phyloP scores from a whole-genome alignment of 2,797 vertebrate genomes.

The Aldrovandia affinis region DNA sequence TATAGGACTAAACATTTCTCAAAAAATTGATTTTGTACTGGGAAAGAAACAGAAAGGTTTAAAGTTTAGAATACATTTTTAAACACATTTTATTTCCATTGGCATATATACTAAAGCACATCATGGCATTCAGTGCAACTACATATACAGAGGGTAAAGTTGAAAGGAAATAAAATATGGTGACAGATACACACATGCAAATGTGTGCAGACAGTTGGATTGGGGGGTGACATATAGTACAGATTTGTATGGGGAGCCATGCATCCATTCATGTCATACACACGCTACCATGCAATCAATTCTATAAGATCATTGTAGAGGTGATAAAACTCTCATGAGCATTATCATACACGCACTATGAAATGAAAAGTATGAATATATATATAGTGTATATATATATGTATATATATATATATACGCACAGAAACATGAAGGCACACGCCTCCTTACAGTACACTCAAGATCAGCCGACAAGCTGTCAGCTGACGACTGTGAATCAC shows the following conservation, averaged over 20 bases:
- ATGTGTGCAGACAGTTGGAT: slow-evolving; percentile 35
- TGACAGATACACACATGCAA: slow-evolving; percentile 34
- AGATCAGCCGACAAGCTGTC: neutral
- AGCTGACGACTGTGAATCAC: neutral
- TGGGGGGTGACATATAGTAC: slow-evolving; percentile 28
- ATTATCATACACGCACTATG: slow-evolving; percentile 10
- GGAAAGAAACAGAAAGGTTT: slow-evolving; percentile 55
- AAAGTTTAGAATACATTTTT: slow-evolving; percentile 27
- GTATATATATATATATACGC: slow-evolving; percentile 11
- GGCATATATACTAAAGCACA: slow-evolving; percentile 25
- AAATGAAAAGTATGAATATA: slow-evolving; percentile 7
- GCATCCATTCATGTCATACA: slow-evolving; percentile 1
- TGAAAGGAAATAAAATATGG: slow-evolving; percentile 41
- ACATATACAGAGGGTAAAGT: slow-evolving; percentile 36
- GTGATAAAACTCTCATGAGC: slow-evolving; percentile 4
- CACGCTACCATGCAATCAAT: slow-evolving; percentile 7
- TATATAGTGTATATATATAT: too few relatives aligned
- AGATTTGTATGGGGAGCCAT: slow-evolving; percentile 25
- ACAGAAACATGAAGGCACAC: slow-evolving; percentile 34
- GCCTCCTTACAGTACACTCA: neutral
- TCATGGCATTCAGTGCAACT: slow-evolving; percentile 35
- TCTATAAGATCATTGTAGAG: neutral
- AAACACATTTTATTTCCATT: slow-evolving; percentile 19
- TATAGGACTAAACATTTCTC: slow-evolving; percentile 34
- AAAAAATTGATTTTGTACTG: slow-evolving; percentile 53